Evolutionary conservation across 1,140 invertebrate species (phyloP).

Genomic region (Oreohelix idahoensis): DNA sequence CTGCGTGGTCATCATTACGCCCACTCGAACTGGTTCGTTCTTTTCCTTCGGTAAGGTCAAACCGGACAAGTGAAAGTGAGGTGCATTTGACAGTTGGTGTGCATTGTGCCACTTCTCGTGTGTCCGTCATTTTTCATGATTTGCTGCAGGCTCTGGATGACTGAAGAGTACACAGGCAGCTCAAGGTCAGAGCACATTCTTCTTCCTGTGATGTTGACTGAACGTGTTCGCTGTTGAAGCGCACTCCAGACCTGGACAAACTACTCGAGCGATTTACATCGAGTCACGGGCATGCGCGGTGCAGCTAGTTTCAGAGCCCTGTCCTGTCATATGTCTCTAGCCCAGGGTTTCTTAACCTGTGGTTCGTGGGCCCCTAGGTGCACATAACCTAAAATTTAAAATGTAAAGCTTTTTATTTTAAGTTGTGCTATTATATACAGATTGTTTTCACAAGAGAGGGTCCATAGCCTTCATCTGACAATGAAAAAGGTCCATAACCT

Average conservation of each 20-base stretch:
- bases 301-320: neutral
- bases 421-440: no score
- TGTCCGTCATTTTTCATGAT: neutral
- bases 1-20: neutral
- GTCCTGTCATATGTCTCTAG: no score
- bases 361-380: no score
- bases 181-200: neutral
- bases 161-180: neutral
- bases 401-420: no score
- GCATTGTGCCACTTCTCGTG: neutral
- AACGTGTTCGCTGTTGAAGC: neutral
- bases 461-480: no score
- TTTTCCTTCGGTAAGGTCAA: neutral
- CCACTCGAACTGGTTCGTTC: neutral
- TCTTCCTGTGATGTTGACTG: constrained; percentile 7
- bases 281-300: neutral
- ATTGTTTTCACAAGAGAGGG: no score
- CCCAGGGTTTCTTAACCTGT: no score
- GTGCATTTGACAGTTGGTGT: neutral
- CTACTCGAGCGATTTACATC: neutral
- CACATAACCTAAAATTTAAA: no score
- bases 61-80: neutral
- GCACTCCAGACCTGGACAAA: neutral
- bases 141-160: neutral
- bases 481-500: no score